Evolutionary conservation across 1,140 invertebrate species (phyloP), one percentile per base, ranked within the genome.

Genomic region (Lordiphosa collinella): DNA sequence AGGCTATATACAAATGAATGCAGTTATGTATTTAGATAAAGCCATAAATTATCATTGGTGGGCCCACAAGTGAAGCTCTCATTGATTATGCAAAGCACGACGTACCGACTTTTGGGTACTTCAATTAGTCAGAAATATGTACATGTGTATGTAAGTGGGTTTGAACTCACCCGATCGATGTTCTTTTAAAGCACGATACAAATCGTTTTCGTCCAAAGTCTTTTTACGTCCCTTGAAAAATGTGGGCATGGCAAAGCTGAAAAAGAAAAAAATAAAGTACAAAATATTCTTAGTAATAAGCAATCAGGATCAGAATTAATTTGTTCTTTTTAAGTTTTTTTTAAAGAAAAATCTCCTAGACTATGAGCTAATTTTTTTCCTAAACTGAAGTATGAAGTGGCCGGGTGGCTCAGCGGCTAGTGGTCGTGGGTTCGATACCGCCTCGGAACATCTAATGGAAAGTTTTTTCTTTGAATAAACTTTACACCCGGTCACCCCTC

Each of bases 151-250:
- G 11, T 10, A 36, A 8, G 9, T 12, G 14, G n/a, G 11, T 11
- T 37, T 14, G 4, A 37, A 66, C 69, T 87, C 58, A 88, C 87
- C 89, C 5, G 92, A 92, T 58, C 88, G 89, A 63, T 93, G 92
- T 46, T 92, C 90, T n/a, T 90, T 89, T n/a, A 93, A 73, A 25
- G 92, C 90, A 64, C 90, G 76, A 66, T 90, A 92, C 4, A 93
- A 86, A 88, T 93, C 92, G 4, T 75, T 65, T 50, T 90, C 88
- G 59, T 92, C 90, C 8, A 93, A 64, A 54, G 92, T 91, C 53
- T 90, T 89, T 61, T 91, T 91, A 38, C 89, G 89, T 9, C 91
- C 91, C 56, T 90, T 89, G 36, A 89, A 89, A 70, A 92, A 92
- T 57, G 90, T 90, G 40, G 90, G 90, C 58, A 91, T 85, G 10